A percentile compares a stretch with the other conserved stretches of the same genome.
Conservation (phyloP, 2,888 invertebrate species). For the Pseudococcus jackbeardsleyi region DNA sequence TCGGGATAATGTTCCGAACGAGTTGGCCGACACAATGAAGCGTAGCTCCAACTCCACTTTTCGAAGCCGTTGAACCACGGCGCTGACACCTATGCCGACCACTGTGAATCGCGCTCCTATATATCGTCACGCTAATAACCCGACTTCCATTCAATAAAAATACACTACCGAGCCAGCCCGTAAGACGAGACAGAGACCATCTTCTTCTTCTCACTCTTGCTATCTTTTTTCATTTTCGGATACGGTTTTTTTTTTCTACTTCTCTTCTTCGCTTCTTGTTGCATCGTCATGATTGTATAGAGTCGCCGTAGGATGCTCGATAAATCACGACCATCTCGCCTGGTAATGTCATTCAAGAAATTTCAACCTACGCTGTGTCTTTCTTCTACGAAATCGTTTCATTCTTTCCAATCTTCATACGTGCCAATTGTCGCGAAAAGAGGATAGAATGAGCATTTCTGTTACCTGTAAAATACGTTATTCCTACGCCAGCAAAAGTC, state of each 20-base stretch:
- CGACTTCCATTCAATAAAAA: constrained; percentile 58
- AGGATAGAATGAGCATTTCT: not conserved
- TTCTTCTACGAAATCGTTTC: not conserved
- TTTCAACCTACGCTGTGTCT: not conserved
- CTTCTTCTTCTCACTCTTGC: constrained; percentile 26
- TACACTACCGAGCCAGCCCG: not conserved
- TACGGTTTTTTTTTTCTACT: not conserved
- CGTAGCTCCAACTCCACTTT: constrained; percentile 55
- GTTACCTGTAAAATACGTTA: not conserved
- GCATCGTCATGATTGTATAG: not conserved
- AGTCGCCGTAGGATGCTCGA: constrained; percentile 12
- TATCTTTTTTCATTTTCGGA: constrained; percentile 16
- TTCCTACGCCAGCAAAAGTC: not conserved
- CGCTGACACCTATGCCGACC: constrained; percentile 57
- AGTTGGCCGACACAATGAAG: constrained; percentile 58
- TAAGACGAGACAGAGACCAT: not conserved
- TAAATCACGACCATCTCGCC: not conserved
- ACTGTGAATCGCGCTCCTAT: constrained; percentile 49
- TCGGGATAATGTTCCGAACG: constrained; percentile 59
- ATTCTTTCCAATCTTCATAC: not conserved
- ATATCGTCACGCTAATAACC: constrained; percentile 60
- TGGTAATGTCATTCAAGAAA: not conserved
- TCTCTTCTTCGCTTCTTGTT: not conserved
- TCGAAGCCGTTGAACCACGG: constrained; percentile 61
- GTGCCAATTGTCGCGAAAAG: not conserved